These are phyloP conservation scores for Trypoxylon attenuatum DNA, from an alignment of 2,888 invertebrate species.

Conservation along the genomic window DNA sequence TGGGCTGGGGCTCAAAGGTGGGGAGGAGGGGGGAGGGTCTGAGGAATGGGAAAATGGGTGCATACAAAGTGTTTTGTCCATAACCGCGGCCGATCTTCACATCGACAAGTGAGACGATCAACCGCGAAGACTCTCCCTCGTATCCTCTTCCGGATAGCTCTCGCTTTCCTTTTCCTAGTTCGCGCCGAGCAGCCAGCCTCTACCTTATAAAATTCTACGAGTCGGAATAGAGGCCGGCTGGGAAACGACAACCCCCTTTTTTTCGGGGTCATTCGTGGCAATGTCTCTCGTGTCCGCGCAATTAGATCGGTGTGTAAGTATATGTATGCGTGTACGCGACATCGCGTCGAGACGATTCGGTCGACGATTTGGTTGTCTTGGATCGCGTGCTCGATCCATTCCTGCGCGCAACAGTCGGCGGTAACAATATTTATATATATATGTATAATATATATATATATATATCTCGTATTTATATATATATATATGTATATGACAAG, in stretches of 20 bases:
- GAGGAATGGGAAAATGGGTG: constrained; percentile 52
- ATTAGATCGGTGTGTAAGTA: constrained; percentile 28
- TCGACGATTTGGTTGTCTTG: constrained; percentile 1
- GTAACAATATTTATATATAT: constrained; percentile 30
- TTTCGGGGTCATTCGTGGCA: constrained; percentile 2
- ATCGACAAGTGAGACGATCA: too few relatives aligned
- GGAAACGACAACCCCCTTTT: constrained; percentile 8
- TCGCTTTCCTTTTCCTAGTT: not conserved
- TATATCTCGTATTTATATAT: constrained; percentile 18
- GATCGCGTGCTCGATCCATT: not conserved
- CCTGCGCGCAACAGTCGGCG: constrained; percentile 17
- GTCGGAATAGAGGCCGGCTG: constrained; percentile 40
- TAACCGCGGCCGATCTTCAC: too few relatives aligned
- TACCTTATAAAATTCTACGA: constrained; percentile 30
- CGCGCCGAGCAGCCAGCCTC: constrained; percentile 40
- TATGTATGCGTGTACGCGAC: too few relatives aligned
- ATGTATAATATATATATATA: constrained; percentile 26
- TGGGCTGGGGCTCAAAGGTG: too few relatives aligned
- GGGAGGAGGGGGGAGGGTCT: constrained; percentile 17
- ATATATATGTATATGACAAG: constrained; percentile 40
- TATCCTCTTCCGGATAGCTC: too few relatives aligned
- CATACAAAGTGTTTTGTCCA: constrained; percentile 61
- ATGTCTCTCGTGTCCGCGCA: too few relatives aligned
- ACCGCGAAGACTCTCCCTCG: too few relatives aligned
- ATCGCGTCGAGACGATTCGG: not conserved